These are phyloP conservation scores for Synchiropus splendidus DNA, from an alignment of 2,113 vertebrate genomes.

Conservation along the genomic window DNA sequence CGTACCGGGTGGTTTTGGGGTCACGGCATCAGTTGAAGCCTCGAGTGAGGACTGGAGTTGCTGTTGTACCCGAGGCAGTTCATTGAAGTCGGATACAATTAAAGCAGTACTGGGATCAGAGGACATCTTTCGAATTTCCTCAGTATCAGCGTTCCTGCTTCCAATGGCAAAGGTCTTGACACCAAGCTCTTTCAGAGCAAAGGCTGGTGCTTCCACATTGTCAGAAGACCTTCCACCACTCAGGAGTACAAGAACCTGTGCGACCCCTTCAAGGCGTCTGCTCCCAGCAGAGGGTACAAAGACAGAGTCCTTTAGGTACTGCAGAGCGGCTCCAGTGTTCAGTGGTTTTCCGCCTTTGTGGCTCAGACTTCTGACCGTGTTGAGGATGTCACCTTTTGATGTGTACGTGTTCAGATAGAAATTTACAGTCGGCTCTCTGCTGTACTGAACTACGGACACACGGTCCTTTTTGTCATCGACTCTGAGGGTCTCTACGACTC, in stretches of 20 bases:
- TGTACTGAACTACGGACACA: too few relatives aligned
- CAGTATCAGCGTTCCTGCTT: slow-evolving; percentile 1
- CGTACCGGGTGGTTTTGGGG: slow-evolving; percentile 17
- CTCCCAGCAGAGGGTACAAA: slow-evolving; percentile 72
- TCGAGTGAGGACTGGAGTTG: slow-evolving; percentile 20
- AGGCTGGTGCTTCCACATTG: slow-evolving; percentile 29
- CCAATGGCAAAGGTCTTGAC: slow-evolving; percentile 3
- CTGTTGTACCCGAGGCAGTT: slow-evolving; percentile 39
- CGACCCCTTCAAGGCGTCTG: slow-evolving; percentile 65
- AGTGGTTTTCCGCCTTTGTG: slow-evolving; percentile 48
- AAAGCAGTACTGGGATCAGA: neutral
- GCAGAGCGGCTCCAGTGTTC: slow-evolving; percentile 71
- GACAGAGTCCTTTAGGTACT: slow-evolving; percentile 57
- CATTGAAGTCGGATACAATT: slow-evolving; percentile 53
- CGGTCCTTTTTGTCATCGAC: too few relatives aligned
- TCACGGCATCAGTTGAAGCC: slow-evolving; percentile 1
- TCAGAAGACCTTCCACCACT: slow-evolving; percentile 42
- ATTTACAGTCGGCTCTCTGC: too few relatives aligned
- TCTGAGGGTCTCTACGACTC: too few relatives aligned
- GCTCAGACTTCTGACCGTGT: too few relatives aligned
- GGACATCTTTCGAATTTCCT: neutral
- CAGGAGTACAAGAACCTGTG: slow-evolving; percentile 64
- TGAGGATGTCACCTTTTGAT: too few relatives aligned
- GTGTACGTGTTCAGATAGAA: too few relatives aligned
- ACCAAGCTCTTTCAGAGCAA: slow-evolving; percentile 35